phyloP scores from a whole-genome alignment of 2,888 invertebrate genomes.

The Lepetodrilus schrolli region DNA sequence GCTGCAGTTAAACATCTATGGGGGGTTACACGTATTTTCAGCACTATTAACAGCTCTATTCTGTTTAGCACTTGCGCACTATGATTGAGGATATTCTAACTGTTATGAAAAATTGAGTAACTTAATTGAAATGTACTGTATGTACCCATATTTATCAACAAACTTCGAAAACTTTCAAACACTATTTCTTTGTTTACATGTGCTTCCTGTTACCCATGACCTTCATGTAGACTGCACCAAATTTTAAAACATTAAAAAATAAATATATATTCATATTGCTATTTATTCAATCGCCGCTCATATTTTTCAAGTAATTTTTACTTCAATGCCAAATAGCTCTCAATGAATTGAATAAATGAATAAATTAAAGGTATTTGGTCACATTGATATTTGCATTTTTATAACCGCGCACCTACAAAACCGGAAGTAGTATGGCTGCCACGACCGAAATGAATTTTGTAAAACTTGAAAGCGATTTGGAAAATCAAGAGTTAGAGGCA shows the following conservation, averaged over 20 bases:
- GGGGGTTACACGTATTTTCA: too few relatives aligned
- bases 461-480: slow-evolving; percentile 47
- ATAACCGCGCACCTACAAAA: neutral
- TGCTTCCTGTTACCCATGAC: slow-evolving; percentile 48
- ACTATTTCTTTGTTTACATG: slow-evolving; percentile 50
- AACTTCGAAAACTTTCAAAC: slow-evolving; percentile 17
- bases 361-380: too few relatives aligned
- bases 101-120: neutral
- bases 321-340: neutral
- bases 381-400: too few relatives aligned
- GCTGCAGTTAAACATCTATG: too few relatives aligned
- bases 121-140: neutral
- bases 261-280: neutral
- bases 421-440: slow-evolving; percentile 40
- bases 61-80: too few relatives aligned
- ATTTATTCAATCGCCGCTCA: neutral
- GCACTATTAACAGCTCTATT: too few relatives aligned
- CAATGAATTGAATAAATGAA: too few relatives aligned
- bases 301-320: neutral
- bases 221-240: slow-evolving; percentile 6
- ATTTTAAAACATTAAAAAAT: too few relatives aligned
- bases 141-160: slow-evolving; percentile 1
- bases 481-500: slow-evolving; percentile 57
- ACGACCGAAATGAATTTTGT: slow-evolving; percentile 37
- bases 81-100: too few relatives aligned